Percentiles rank a stretch among this genome's conserved stretches.
Evolutionary conservation across 1,140 invertebrate species (phyloP).

Genomic region (Antheraea pernyi): DNA sequence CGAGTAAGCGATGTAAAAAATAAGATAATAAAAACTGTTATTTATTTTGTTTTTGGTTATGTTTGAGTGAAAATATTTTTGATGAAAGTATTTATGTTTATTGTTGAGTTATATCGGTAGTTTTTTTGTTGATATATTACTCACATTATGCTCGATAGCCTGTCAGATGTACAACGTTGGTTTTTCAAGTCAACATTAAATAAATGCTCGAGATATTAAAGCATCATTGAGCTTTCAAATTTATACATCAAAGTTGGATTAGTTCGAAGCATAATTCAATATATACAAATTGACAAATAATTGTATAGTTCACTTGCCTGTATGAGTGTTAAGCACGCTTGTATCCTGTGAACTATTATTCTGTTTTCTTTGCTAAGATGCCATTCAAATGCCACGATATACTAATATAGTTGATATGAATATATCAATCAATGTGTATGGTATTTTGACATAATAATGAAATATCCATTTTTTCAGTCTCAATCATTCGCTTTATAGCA

Average conservation of each 20-base stretch:
- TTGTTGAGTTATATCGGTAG: slow-evolving; percentile 5
- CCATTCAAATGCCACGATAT: neutral
- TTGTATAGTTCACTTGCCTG: slow-evolving; percentile 1
- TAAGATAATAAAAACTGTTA: slow-evolving; percentile 54
- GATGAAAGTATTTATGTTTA: slow-evolving; percentile 8
- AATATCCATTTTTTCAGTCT: too few relatives aligned
- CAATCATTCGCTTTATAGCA: too few relatives aligned
- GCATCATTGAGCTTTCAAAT: neutral
- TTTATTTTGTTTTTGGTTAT: slow-evolving; percentile 52
- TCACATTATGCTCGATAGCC: neutral
- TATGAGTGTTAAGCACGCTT: neutral
- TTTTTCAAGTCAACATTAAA: neutral
- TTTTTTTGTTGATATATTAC: slow-evolving; percentile 8
- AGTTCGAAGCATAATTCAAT: neutral
- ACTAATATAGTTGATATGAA: neutral
- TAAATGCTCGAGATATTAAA: neutral
- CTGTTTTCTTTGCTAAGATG: slow-evolving; percentile 3
- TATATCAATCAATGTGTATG: slow-evolving; percentile 1
- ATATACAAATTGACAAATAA: neutral
- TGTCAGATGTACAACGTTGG: neutral
- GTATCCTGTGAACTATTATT: neutral
- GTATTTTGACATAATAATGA: too few relatives aligned
- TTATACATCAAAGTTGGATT: neutral
- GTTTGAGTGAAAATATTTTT: slow-evolving; percentile 24
- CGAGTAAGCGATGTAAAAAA: slow-evolving; percentile 57